These are phyloP conservation scores for Tigriopus japonicus DNA, from an alignment of 1,140 invertebrate species.

Conservation along the genomic window DNA sequence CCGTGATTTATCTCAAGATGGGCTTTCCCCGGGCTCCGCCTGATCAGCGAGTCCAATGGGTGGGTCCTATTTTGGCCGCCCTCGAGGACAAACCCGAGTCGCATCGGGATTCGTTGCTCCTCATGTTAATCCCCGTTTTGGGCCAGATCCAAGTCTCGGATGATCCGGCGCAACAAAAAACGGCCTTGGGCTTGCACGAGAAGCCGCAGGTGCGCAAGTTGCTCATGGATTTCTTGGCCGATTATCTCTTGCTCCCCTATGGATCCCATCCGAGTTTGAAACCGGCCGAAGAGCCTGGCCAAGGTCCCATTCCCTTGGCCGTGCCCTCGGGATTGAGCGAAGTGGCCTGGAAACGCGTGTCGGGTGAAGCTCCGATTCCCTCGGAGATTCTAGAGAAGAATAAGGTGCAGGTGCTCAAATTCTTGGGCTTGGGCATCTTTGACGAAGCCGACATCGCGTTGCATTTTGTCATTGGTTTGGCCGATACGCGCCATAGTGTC, in stretches of 20 bases:
- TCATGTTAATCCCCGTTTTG: constrained; percentile 57
- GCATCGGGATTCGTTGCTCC: constrained; percentile 46
- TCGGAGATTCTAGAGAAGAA: constrained; percentile 65
- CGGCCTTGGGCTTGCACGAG: constrained; percentile 40
- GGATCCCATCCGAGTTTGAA: constrained; percentile 33
- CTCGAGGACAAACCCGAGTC: constrained; percentile 55
- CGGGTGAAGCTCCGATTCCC: constrained; percentile 43
- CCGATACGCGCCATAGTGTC: constrained; percentile 60
- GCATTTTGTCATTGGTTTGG: constrained; percentile 58
- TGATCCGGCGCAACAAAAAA: constrained; percentile 38
- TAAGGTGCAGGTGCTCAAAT: constrained; percentile 61
- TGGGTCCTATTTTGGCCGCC: constrained; percentile 53
- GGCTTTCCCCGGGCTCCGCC: constrained; percentile 45
- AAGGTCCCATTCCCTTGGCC: constrained; percentile 20
- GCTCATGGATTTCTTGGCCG: constrained; percentile 54
- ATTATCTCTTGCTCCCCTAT: constrained; percentile 65
- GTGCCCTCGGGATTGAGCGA: constrained; percentile 58
- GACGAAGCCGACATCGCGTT: constrained; percentile 49
- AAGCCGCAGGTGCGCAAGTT: constrained; percentile 43
- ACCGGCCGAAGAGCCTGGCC: constrained; percentile 4
- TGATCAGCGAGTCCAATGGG: constrained; percentile 50
- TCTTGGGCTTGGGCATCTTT: constrained; percentile 54
- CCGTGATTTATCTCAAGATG: constrained; percentile 81
- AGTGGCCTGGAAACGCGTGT: constrained; percentile 54
- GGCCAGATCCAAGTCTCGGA: constrained; percentile 45